Base-by-base conservation (phyloP, 2,113 vertebrate species). In the Chionomys nivalis region DNA sequence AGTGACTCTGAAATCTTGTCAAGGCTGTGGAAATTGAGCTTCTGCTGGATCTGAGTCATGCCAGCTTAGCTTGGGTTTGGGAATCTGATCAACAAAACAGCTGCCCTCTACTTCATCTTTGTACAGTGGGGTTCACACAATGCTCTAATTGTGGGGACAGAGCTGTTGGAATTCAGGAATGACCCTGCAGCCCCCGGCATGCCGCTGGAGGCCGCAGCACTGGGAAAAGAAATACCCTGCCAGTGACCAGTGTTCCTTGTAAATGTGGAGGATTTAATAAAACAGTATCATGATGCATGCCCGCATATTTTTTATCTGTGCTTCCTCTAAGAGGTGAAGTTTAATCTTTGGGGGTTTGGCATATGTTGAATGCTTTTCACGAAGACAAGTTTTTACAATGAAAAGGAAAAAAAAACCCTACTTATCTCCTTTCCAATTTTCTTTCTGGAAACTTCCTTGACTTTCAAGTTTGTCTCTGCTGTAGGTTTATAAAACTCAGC, bases 1-100 rank as follows among this genome's bases (percentile, higher is more conserved):
- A 17, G 36, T 93, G 77, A 52, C 83, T 96, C 85, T 73, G 92
- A 92, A 90, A 93, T 94, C 95, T 97, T 89, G 86, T 14, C 68
- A 86, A 76, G 90, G 70, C 52, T 70, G 44, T 81, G 83, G 93
- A 90, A 92, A 87, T 24, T 4, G 79, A 58, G 91, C 65, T 49
- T 44, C 73, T 36, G 90, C 92, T 66, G 93, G 75, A 58, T 42
- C 72, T 1, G 6, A 89, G 61, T 82, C 66, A 44, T 36, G 44
- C 75, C 90, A 19, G 83, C 17, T 49, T 85, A 21, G 79, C 42
- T 52, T 61, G 86, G 21, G 31, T 65, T 79, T 47, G 9, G 58
- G 81, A 68, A 61, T 89, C 90, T n/a, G 73, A 82, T 65, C 17
- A 49, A 61, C 26, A 28, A 61, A 94, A 96, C 39, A 92, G 88